phyloP scores from a whole-genome alignment of 2,888 invertebrate genomes.

The Eubasilissa splendida region DNA sequence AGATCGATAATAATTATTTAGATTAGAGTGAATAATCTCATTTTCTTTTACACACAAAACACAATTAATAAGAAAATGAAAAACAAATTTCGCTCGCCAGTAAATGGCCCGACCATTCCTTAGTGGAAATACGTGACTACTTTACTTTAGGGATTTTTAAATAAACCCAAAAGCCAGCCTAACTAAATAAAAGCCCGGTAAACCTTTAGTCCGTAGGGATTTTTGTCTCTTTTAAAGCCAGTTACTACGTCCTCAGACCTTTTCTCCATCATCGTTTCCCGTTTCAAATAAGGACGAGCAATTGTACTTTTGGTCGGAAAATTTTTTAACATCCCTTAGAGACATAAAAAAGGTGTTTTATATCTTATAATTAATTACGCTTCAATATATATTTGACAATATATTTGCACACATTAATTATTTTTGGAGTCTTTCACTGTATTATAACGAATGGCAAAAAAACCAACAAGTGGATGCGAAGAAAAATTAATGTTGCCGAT shows the following conservation, averaged over 20 bases:
- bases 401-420: too few relatives aligned
- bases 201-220: slow-evolving; percentile 32
- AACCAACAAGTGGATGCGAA: too few relatives aligned
- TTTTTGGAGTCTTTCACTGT: too few relatives aligned
- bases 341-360: too few relatives aligned
- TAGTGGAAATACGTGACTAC: slow-evolving; percentile 18
- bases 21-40: background rate
- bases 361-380: too few relatives aligned
- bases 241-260: slow-evolving; percentile 16
- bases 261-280: slow-evolving; percentile 11
- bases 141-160: slow-evolving; percentile 14
- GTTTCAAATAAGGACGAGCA: slow-evolving; percentile 12
- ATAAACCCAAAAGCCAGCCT: slow-evolving; percentile 10
- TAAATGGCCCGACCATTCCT: slow-evolving; percentile 30
- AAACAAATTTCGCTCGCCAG: slow-evolving; percentile 12
- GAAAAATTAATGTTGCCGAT: too few relatives aligned
- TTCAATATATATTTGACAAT: too few relatives aligned
- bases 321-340: too few relatives aligned
- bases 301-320: too few relatives aligned
- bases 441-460: too few relatives aligned
- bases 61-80: slow-evolving; percentile 14
- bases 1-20: too few relatives aligned
- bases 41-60: slow-evolving; percentile 15
- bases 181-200: slow-evolving; percentile 34
- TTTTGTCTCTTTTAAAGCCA: slow-evolving; percentile 37